Percentiles rank a stretch among this genome's conserved stretches.
phyloP scores from a whole-genome alignment of 2,888 invertebrate genomes.

The Ethmia dodecea region DNA sequence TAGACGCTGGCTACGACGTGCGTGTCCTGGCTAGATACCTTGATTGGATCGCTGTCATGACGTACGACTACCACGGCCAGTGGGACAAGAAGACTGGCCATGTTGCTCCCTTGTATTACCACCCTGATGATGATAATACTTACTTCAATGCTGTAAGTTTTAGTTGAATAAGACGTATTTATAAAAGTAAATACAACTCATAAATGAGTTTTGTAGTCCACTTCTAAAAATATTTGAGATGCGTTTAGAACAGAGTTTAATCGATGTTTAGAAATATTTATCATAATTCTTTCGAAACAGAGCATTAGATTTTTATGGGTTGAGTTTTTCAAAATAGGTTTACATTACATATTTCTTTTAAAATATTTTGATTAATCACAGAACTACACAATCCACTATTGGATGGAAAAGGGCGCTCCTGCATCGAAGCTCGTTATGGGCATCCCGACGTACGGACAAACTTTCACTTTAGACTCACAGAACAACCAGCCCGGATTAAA shows the following conservation, averaged over 20 bases:
- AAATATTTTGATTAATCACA: conserved; percentile 29
- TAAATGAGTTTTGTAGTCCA: too few relatives aligned
- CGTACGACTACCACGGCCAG: conserved; percentile 94
- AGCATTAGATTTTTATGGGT: too few relatives aligned
- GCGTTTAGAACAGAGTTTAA: too few relatives aligned
- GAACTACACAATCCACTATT: conserved; percentile 93
- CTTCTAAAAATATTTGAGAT: too few relatives aligned
- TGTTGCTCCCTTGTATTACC: conserved; percentile 89
- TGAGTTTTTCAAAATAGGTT: too few relatives aligned
- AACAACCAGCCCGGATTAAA: conserved; percentile 81
- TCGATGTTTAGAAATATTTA: too few relatives aligned
- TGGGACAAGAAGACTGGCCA: conserved; percentile 96
- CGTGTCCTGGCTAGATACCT: conserved; percentile 84
- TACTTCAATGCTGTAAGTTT: conserved; percentile 88
- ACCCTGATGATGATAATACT: conserved; percentile 87
- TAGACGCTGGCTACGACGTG: conserved; percentile 92
- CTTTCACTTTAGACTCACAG: conserved; percentile 79
- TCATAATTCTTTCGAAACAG: too few relatives aligned
- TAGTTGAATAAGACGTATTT: background rate
- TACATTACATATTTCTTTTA: too few relatives aligned
- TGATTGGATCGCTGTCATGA: conserved; percentile 96
- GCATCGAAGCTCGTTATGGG: conserved; percentile 91
- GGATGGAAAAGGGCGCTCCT: conserved; percentile 91
- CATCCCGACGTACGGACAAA: conserved; percentile 93
- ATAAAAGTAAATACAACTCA: too few relatives aligned